Evolutionary conservation across 2,797 vertebrate genomes (phyloP), one percentile per base, ranked within the genome.

Genomic region (Ptychobarbus kaznakovi): DNA sequence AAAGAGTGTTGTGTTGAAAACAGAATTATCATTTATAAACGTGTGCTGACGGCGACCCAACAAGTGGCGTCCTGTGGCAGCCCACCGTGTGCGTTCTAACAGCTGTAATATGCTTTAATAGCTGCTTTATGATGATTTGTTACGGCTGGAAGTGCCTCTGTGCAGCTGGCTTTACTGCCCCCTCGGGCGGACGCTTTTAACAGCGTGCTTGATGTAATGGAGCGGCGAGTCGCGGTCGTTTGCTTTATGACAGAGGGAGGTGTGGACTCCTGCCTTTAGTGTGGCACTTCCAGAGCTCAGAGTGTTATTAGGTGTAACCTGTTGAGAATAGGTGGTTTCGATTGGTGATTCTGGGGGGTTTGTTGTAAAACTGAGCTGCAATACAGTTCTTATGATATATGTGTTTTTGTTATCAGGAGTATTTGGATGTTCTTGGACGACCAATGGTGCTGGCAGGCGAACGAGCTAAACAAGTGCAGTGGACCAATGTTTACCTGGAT

Each of bases 401-500:
- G 40, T 61, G 35, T 69, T 75, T 61, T 5, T 78, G 25, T 20
- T 81, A 66, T 80, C 94, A 99, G 98, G 97, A 99, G 91, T 99
- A 99, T 91, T 94, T 99, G 88, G 98, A 99, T 66, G 98, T 99
- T 63, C 90, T 99, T 90, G 97, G 98, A 81, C 96, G 98, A 70
- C 98, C 98, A 61, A 99, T 99, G 98, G 98, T 97, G 83, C 93
- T 99, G 89, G 98, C 98, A 0, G 98, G 98, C 80, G 93, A 95
- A 84, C 95, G 92, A 88, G 98, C 97, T 89, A 99, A 99, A 91
- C 97, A 99, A 91, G 98, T 99, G 90, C 98, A 97, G 87, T 99
- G 98, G 98, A 99, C 98, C 35, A 99, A 99, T 0, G 98, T 99
- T 83, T 99, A 99, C 91, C 97, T 99, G 92, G 98, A 99, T 72